Evolutionary conservation across 2,888 invertebrate species (phyloP).

Genomic region (Caenorhabditis doughertyi): DNA sequence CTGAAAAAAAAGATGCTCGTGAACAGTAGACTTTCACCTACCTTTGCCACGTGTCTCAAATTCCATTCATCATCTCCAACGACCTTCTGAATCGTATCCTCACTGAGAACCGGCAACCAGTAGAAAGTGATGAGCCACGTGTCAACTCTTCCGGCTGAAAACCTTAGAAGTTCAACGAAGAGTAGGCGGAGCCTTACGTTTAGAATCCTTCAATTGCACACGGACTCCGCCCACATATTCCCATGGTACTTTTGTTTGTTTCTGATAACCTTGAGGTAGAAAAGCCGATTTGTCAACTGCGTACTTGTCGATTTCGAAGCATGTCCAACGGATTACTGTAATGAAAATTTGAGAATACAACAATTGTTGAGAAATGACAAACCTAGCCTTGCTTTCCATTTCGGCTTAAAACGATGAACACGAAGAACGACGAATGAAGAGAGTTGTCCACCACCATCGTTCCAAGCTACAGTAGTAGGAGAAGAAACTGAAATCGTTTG

Average conservation of each 20-base stretch:
- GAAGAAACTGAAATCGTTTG: slow-evolving; percentile 26
- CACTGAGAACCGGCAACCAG: slow-evolving; percentile 54
- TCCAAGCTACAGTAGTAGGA: slow-evolving; percentile 49
- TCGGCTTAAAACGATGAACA: slow-evolving; percentile 69
- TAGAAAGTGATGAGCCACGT: slow-evolving; percentile 61
- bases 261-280: slow-evolving; percentile 70
- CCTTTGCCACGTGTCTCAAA: slow-evolving; percentile 43
- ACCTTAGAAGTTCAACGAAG: too few species aligned
- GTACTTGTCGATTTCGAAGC: slow-evolving; percentile 67
- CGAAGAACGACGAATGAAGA: slow-evolving; percentile 67
- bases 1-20: too few species aligned
- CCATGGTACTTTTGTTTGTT: slow-evolving; percentile 65
- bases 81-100: slow-evolving; percentile 39
- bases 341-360: neutral
- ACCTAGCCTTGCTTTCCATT: slow-evolving; percentile 72
- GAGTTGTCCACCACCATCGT: slow-evolving; percentile 57
- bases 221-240: slow-evolving; percentile 65
- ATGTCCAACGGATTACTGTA: slow-evolving; percentile 70
- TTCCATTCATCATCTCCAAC: slow-evolving; percentile 64
- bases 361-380: neutral
- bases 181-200: too few species aligned
- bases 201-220: slow-evolving; percentile 54
- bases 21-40: too few species aligned
- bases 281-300: slow-evolving; percentile 62
- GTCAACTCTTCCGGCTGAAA: slow-evolving; percentile 46